A percentile compares a stretch with the other conserved stretches of the same genome.
These are phyloP conservation scores for Ariopsis seemanni DNA, from an alignment of 2,113 vertebrate species.

Conservation along the genomic window DNA sequence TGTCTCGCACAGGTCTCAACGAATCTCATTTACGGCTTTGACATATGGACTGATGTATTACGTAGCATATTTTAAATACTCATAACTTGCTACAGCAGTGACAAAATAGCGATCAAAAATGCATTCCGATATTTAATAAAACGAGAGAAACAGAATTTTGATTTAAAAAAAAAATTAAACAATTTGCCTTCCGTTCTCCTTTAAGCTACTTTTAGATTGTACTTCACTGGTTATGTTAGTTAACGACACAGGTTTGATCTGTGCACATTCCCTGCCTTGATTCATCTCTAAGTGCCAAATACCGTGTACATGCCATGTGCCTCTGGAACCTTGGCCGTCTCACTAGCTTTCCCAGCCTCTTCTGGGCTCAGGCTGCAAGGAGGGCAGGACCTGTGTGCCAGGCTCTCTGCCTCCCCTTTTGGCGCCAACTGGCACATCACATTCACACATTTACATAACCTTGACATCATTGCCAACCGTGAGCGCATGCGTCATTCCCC, in stretches of 20 bases:
- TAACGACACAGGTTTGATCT: conserved; percentile 3
- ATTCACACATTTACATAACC: conserved; percentile 70
- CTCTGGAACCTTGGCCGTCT: conserved; percentile 12
- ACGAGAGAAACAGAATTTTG: no score
- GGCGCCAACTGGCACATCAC: conserved; percentile 68
- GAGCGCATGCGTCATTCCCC: conserved; percentile 40
- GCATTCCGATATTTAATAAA: no score
- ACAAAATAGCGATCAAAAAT: no score
- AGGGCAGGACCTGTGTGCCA: conserved; percentile 54
- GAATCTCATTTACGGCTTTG: no score
- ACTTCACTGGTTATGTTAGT: not conserved
- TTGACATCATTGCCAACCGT: conserved; percentile 70
- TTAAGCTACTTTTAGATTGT: conserved; percentile 1
- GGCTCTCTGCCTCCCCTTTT: conserved; percentile 20
- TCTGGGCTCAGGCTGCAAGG: conserved; percentile 41
- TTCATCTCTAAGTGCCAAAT: conserved; percentile 3
- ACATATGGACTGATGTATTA: no score
- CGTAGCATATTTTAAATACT: no score
- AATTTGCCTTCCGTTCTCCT: no score
- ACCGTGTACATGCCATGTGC: conserved; percentile 4
- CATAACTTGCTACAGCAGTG: no score
- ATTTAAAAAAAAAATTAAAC: no score
- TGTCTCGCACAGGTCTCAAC: no score
- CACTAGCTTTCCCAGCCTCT: conserved; percentile 24
- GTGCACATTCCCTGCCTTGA: not conserved